Conservation (phyloP, 2,888 invertebrate genomes). For the Tuta absoluta region DNA sequence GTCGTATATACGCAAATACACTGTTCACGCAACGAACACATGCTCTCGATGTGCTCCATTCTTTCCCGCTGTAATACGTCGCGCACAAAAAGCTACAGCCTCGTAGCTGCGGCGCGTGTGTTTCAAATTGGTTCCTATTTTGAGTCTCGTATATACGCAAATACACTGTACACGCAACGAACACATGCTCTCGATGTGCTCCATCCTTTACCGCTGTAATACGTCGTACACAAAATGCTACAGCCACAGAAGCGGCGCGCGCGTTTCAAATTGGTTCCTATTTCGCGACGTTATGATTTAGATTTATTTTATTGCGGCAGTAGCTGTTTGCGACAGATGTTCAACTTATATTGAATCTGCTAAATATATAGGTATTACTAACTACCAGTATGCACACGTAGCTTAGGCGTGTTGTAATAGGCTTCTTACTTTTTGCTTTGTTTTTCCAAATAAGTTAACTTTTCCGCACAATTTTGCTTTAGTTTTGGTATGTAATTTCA, state of each 20-base stretch:
- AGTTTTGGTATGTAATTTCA: not conserved
- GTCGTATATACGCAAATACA: too few species aligned
- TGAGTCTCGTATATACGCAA: not conserved
- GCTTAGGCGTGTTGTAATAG: too few species aligned
- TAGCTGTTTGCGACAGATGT: conserved; percentile 10
- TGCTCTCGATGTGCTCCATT: too few species aligned
- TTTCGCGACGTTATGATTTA: conserved; percentile 28
- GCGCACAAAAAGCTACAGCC: too few species aligned
- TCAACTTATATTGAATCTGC: not conserved
- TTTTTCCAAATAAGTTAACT: too few species aligned
- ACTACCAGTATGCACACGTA: not conserved
- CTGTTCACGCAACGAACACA: too few species aligned
- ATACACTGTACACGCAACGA: too few species aligned
- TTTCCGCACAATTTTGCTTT: too few species aligned
- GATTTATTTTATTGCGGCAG: conserved; percentile 20
- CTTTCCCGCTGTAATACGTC: too few species aligned
- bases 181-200: not conserved
- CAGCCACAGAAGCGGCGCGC: conserved; percentile 25
- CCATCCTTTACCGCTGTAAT: conserved; percentile 43
- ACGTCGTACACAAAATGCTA: conserved; percentile 53
- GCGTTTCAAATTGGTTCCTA: conserved; percentile 28
- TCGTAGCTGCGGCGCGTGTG: conserved; percentile 14
- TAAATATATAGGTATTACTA: not conserved
- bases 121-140: conserved; percentile 28
- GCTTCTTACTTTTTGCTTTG: too few species aligned